phyloP scores from a whole-genome alignment of 2,888 invertebrate genomes.

The Spilosoma lubricipeda region DNA sequence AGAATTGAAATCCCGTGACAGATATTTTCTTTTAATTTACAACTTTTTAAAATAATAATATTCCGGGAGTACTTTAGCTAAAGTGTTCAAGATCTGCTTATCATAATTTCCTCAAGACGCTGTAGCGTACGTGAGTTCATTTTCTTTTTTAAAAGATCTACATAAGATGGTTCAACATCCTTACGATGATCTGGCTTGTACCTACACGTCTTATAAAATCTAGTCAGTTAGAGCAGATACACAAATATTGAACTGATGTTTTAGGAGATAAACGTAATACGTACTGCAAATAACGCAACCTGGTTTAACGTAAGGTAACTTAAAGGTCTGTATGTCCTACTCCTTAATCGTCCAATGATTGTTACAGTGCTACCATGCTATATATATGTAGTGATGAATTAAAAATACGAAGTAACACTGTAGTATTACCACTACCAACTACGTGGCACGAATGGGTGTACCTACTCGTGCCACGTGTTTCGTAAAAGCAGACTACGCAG shows the following conservation, averaged over 20 bases:
- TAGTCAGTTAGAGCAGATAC: neutral
- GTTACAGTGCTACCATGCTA: too few relatives aligned
- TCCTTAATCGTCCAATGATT: too few relatives aligned
- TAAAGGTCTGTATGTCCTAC: neutral
- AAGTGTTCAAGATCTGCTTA: conserved; percentile 32
- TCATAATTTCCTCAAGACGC: conserved; percentile 11
- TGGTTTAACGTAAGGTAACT: neutral
- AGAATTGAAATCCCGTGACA: neutral
- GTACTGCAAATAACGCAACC: neutral
- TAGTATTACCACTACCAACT: too few relatives aligned
- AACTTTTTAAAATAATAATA: neutral
- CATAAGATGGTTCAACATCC: conserved; percentile 8
- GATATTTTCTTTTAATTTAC: too few relatives aligned
- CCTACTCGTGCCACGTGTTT: too few relatives aligned
- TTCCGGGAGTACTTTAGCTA: neutral
- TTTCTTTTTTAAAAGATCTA: conserved; percentile 13
- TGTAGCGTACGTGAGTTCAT: conserved; percentile 5
- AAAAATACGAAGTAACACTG: too few relatives aligned
- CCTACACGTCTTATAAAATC: neutral
- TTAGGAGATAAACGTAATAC: too few relatives aligned
- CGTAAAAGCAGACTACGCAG: too few relatives aligned
- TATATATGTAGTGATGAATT: too few relatives aligned
- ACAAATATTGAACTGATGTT: neutral
- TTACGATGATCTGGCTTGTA: conserved; percentile 13
- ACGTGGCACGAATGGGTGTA: too few relatives aligned